Evolutionary conservation across 2,797 vertebrate genomes (phyloP).

Genomic region (Phrynocephalus guinanensis): DNA sequence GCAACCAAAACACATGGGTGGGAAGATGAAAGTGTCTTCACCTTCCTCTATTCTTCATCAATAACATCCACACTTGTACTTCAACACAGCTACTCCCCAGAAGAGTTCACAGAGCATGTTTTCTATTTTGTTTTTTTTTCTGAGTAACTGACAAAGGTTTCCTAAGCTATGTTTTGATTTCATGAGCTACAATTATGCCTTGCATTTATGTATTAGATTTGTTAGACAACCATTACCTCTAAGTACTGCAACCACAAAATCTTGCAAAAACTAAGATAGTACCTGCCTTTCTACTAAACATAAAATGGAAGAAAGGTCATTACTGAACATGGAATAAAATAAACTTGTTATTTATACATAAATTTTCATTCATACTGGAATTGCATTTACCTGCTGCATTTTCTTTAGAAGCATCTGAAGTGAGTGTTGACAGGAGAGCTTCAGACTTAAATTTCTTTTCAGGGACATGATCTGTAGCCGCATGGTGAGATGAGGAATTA

Average conservation of each 20-base stretch:
- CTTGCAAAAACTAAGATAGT: background rate
- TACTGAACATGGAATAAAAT: background rate
- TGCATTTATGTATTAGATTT: background rate
- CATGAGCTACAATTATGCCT: background rate
- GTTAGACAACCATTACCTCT: background rate
- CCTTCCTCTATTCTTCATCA: background rate
- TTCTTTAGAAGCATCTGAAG: slow-evolving; percentile 97
- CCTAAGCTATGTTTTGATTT: slow-evolving; percentile 26
- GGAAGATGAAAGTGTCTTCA: background rate
- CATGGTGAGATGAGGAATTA: slow-evolving; percentile 90
- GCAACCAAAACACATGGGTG: background rate
- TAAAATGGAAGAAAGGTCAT: background rate
- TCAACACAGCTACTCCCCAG: background rate
- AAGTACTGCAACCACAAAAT: background rate
- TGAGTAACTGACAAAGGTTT: background rate
- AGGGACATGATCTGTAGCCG: slow-evolving; percentile 92
- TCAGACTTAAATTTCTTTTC: slow-evolving; percentile 99
- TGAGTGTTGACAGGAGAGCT: slow-evolving; percentile 95
- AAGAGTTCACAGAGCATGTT: background rate
- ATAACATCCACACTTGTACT: background rate
- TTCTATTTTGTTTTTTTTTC: background rate
- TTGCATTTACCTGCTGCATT: slow-evolving; percentile 88
- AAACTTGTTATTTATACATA: background rate
- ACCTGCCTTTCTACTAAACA: background rate
- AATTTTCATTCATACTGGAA: slow-evolving; percentile 27